These are phyloP conservation scores for Cyanoramphus novaezelandiae DNA, from an alignment of 2,113 vertebrate genomes.

Conservation along the genomic window DNA sequence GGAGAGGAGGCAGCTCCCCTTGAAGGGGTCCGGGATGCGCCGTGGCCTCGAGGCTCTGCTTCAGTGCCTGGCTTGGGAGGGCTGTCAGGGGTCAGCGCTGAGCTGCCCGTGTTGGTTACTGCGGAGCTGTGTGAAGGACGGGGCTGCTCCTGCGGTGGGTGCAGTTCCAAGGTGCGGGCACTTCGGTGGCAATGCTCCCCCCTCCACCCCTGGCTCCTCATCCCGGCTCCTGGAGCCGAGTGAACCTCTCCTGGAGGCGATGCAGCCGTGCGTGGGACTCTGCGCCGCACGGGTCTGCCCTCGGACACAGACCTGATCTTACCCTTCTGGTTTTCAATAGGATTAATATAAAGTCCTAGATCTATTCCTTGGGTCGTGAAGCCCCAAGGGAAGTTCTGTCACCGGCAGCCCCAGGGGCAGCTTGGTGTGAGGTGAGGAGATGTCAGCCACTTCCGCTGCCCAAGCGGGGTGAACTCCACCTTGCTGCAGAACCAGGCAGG, in stretches of 20 bases:
- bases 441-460: not conserved
- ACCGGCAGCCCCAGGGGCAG: not conserved
- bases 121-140: not conserved
- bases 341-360: not conserved
- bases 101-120: accelerated
- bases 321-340: not conserved
- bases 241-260: not conserved
- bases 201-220: not conserved
- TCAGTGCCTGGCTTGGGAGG: not conserved
- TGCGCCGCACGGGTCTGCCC: accelerated
- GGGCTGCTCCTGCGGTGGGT: not conserved
- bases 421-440: not conserved
- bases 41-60: not conserved
- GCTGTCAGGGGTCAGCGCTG: not conserved
- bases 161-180: not conserved
- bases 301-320: not conserved
- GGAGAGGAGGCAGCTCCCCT: not conserved
- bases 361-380: not conserved
- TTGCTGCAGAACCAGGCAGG: not conserved
- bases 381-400: not conserved
- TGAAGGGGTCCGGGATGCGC: accelerated
- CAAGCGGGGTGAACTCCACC: not conserved
- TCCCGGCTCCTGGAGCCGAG: not conserved
- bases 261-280: accelerated
- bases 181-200: not conserved